Evolutionary conservation across 2,888 invertebrate genomes (phyloP).

Genomic region (Hetaerina titia): DNA sequence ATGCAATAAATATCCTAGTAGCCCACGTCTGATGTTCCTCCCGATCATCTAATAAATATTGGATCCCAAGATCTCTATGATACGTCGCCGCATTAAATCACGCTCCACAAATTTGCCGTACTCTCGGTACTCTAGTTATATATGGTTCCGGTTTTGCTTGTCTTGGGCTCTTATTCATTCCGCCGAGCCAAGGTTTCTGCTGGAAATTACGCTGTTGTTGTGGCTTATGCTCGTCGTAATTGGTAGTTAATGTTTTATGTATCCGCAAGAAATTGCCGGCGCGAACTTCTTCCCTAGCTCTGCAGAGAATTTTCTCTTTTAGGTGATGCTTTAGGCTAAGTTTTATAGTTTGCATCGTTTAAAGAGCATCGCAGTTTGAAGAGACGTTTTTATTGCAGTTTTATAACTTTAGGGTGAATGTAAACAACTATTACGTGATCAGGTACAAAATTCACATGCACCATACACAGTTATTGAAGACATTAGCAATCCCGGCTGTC

Average conservation of each 20-base stretch:
- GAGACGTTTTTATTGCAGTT: no score
- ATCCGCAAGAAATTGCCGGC: not conserved
- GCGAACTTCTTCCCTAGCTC: not conserved
- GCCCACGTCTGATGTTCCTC: constrained; percentile 10
- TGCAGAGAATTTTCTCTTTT: not conserved
- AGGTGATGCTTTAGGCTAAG: not conserved
- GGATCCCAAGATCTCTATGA: not conserved
- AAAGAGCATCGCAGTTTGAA: no score
- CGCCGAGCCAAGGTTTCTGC: not conserved
- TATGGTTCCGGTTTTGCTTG: constrained; percentile 32
- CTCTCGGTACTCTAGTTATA: not conserved
- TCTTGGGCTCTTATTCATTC: not conserved
- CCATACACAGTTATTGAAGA: no score
- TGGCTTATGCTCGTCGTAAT: not conserved
- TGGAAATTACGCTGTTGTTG: not conserved
- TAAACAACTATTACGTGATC: no score
- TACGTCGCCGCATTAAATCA: not conserved
- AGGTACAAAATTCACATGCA: no score
- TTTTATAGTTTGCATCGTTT: no score
- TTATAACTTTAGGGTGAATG: no score
- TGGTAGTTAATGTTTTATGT: not conserved
- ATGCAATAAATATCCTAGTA: not conserved
- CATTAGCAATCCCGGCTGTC: not conserved
- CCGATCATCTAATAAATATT: not conserved
- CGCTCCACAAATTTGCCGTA: not conserved